These are phyloP conservation scores for Colaptes auratus DNA, from an alignment of 2,113 vertebrate genomes.

Conservation along the genomic window DNA sequence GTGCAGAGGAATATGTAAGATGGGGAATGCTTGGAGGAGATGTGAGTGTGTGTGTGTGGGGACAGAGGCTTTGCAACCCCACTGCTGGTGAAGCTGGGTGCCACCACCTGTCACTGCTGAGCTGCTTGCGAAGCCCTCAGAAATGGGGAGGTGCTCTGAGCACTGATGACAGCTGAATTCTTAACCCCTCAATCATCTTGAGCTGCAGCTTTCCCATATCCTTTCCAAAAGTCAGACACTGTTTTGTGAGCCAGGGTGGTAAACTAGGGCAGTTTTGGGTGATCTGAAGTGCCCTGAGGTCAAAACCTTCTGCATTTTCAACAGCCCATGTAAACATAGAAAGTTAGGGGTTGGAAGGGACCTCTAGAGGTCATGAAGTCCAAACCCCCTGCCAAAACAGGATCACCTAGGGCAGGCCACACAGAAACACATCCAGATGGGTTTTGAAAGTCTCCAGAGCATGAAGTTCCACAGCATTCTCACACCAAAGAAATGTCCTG, in stretches of 20 bases:
- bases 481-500: too few relatives aligned
- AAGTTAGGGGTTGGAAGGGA: too few relatives aligned
- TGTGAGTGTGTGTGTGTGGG: background rate
- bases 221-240: background rate
- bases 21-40: background rate
- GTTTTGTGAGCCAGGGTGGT: background rate
- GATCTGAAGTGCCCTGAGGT: background rate
- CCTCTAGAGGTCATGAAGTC: too few relatives aligned
- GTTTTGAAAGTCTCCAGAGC: too few relatives aligned
- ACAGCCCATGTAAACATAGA: background rate
- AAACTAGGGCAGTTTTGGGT: rapidly evolving
- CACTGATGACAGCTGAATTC: background rate
- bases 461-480: too few relatives aligned
- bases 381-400: too few relatives aligned
- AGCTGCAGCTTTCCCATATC: background rate
- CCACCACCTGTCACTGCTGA: background rate
- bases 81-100: rapidly evolving
- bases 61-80: too few relatives aligned
- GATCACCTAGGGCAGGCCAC: too few relatives aligned
- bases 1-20: slow-evolving; percentile 64
- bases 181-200: background rate
- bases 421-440: too few relatives aligned
- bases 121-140: background rate
- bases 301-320: background rate
- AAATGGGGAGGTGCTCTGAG: rapidly evolving